Evolutionary conservation across 2,888 invertebrate species (phyloP).

Genomic region (Athalia rosae): DNA sequence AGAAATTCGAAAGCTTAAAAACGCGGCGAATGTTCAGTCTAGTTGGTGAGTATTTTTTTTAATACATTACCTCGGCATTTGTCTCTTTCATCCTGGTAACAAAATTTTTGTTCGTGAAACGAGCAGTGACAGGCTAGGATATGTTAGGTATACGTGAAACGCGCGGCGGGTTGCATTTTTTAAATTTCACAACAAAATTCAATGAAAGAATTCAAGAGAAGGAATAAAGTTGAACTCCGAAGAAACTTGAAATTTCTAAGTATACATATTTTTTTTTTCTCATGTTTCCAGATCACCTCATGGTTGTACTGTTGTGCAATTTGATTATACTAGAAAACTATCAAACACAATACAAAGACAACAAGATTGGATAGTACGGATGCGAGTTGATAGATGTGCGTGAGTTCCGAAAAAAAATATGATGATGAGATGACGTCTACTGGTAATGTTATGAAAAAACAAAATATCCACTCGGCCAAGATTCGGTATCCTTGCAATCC

Average conservation of each 20-base stretch:
- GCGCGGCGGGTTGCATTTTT: no score
- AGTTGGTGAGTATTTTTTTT: slow-evolving; percentile 73
- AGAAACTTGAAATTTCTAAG: neutral
- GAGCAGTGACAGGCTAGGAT: no score
- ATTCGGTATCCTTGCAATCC: neutral
- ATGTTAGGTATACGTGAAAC: no score
- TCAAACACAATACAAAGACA: slow-evolving; percentile 73
- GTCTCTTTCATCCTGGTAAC: neutral
- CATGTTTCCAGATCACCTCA: slow-evolving; percentile 71
- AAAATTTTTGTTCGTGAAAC: neutral
- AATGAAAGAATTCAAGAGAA: no score
- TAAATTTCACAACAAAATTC: no score
- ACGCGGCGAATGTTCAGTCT: slow-evolving; percentile 72
- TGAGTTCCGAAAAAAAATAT: slow-evolving; percentile 62
- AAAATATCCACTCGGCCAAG: slow-evolving; percentile 22
- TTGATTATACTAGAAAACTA: slow-evolving; percentile 72
- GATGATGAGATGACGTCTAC: slow-evolving; percentile 32
- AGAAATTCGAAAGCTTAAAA: slow-evolving; percentile 94
- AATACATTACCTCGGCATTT: neutral
- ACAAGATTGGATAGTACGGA: slow-evolving; percentile 72
- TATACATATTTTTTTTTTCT: neutral
- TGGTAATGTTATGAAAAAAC: slow-evolving; percentile 44
- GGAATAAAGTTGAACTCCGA: no score
- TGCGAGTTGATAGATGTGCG: slow-evolving; percentile 73
- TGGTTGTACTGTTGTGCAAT: slow-evolving; percentile 71